A percentile compares a stretch with the other conserved stretches of the same genome.
These are phyloP conservation scores for Plebejus argus DNA, from an alignment of 2,888 invertebrate genomes.

Conservation along the genomic window DNA sequence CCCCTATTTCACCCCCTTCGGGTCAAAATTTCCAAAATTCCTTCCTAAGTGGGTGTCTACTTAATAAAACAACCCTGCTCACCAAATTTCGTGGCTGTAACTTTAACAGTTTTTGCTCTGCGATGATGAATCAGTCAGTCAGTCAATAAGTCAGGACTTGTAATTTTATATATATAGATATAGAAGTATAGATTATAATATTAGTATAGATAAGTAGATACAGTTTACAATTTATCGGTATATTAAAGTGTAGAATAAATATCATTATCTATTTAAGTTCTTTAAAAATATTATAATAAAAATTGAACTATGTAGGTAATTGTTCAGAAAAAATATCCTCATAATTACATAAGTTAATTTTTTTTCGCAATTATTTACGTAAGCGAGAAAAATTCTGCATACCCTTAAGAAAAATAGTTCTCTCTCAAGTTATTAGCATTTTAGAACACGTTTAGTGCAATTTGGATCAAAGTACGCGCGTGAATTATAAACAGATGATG, in stretches of 20 bases:
- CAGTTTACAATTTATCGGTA: neutral
- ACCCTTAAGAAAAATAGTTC: neutral
- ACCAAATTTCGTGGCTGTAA: too few species aligned
- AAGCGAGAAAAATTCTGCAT: neutral
- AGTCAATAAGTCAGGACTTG: too few species aligned
- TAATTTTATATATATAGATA: too few species aligned
- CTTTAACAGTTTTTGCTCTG: too few species aligned
- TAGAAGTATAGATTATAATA: too few species aligned
- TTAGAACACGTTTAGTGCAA: conserved; percentile 11
- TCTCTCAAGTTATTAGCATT: neutral
- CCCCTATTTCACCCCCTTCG: too few species aligned
- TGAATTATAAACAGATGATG: conserved; percentile 19
- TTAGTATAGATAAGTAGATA: too few species aligned
- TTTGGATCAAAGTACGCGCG: conserved; percentile 1
- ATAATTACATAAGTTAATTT: neutral
- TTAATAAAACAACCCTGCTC: too few species aligned
- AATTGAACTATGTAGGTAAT: neutral
- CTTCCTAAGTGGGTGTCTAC: too few species aligned
- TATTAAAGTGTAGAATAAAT: neutral
- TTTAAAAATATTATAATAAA: neutral
- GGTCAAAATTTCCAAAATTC: too few species aligned
- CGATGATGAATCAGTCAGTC: too few species aligned
- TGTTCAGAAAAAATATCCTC: neutral
- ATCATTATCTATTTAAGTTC: neutral
- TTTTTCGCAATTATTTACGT: neutral